Evolutionary conservation across 2,888 invertebrate genomes (phyloP).

Genomic region (Nezara viridula): DNA sequence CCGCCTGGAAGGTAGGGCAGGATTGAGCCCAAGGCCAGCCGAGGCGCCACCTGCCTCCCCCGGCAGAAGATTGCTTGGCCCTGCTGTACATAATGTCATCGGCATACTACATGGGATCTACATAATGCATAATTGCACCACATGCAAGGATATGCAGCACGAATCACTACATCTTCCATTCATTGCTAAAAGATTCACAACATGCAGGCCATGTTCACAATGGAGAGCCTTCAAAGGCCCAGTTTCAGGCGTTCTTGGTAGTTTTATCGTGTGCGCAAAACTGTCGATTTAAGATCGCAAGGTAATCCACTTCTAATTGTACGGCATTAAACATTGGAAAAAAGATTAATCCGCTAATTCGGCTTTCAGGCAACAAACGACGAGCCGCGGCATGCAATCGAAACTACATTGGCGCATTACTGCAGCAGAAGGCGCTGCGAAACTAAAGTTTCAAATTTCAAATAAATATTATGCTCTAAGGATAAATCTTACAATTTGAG

Average conservation of each 20-base stretch:
- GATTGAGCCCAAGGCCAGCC: background rate
- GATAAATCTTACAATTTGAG: background rate
- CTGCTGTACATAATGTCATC: conserved; percentile 47
- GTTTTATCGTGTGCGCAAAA: background rate
- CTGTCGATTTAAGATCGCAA: background rate
- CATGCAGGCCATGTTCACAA: conserved; percentile 44
- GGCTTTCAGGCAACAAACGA: conserved; percentile 29
- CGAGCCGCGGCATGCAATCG: conserved; percentile 36
- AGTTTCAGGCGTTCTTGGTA: background rate
- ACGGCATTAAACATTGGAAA: background rate
- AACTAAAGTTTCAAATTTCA: background rate
- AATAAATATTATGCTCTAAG: background rate
- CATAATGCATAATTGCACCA: conserved; percentile 31
- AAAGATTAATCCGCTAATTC: background rate
- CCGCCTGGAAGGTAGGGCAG: background rate
- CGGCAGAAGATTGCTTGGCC: conserved; percentile 19
- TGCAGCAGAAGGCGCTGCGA: background rate
- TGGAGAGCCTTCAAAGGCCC: conserved; percentile 33
- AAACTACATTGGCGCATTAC: background rate
- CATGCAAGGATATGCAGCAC: conserved; percentile 40
- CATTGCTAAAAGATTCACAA: conserved; percentile 32
- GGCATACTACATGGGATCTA: conserved; percentile 27
- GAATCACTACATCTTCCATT: conserved; percentile 43
- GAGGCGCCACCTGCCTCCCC: conserved; percentile 18
- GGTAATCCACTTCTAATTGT: background rate